Conservation (phyloP, 2,113 vertebrate genomes). For the Amia ocellicauda region DNA sequence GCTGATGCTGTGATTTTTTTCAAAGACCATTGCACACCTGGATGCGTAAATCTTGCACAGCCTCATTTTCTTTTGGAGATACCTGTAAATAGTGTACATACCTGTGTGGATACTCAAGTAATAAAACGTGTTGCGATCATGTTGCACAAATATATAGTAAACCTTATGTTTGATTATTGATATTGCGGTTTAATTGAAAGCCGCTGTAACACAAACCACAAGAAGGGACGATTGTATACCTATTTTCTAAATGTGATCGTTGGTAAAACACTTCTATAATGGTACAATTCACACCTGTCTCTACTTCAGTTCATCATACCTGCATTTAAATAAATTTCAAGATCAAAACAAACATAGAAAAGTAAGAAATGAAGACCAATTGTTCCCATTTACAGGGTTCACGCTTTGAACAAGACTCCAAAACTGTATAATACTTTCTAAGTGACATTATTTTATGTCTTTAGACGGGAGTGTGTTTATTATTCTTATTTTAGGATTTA, state of each 20-base stretch:
- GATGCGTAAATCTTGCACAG: constrained; percentile 73
- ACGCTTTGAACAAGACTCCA: too few relatives aligned
- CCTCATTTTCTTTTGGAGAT: constrained; percentile 62
- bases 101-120: constrained; percentile 55
- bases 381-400: too few relatives aligned
- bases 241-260: constrained; percentile 1
- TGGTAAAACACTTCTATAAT: too few relatives aligned
- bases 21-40: constrained; percentile 43
- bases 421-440: too few relatives aligned
- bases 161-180: constrained; percentile 51
- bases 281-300: too few relatives aligned
- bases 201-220: constrained; percentile 26
- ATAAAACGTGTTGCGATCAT: constrained; percentile 69
- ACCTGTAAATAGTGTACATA: constrained; percentile 78
- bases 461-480: too few relatives aligned
- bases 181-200: constrained; percentile 69
- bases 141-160: constrained; percentile 79
- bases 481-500: too few relatives aligned
- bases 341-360: too few relatives aligned
- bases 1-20: constrained; percentile 67
- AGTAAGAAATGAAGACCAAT: too few relatives aligned
- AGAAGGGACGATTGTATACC: constrained; percentile 26
- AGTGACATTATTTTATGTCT: too few relatives aligned
- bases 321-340: too few relatives aligned
- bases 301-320: too few relatives aligned